phyloP scores from a whole-genome alignment of 2,113 vertebrate genomes.

The Ammodytes dubius region DNA sequence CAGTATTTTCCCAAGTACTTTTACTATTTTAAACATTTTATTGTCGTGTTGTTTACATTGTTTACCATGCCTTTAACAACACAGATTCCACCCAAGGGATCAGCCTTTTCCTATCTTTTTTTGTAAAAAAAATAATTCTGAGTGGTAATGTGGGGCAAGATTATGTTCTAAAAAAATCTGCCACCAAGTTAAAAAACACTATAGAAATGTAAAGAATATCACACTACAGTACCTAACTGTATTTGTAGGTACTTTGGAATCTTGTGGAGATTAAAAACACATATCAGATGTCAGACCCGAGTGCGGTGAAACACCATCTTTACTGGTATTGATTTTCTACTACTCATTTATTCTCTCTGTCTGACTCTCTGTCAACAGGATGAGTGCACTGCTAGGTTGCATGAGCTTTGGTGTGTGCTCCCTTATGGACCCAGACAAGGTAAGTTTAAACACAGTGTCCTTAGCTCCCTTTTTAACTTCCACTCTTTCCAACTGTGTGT shows the following conservation, averaged over 20 bases:
- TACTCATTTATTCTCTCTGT: constrained; percentile 29
- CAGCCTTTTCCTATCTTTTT: not conserved
- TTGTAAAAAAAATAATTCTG: constrained; percentile 15
- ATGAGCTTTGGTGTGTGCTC: constrained; percentile 93
- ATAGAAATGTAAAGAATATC: constrained; percentile 10
- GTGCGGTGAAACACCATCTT: constrained; percentile 6
- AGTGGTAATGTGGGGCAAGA: not conserved
- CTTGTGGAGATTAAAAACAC: constrained; percentile 18
- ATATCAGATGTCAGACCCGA: constrained; percentile 34
- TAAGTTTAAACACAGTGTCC: constrained; percentile 61
- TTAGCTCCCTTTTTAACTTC: constrained; percentile 22
- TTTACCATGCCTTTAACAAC: not conserved
- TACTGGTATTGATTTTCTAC: constrained; percentile 32
- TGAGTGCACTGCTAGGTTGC: constrained; percentile 87
- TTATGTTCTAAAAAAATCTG: constrained; percentile 15
- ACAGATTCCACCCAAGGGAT: not conserved
- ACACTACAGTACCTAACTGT: too few relatives aligned
- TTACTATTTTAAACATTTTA: not conserved
- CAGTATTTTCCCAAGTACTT: constrained; percentile 7
- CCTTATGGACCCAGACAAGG: constrained; percentile 89
- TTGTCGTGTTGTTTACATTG: constrained; percentile 16
- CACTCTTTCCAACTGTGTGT: constrained; percentile 13
- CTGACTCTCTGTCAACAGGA: constrained; percentile 75
- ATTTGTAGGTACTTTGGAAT: constrained; percentile 14
- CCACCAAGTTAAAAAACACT: not conserved